These are phyloP conservation scores for Drymodes brunneopygia DNA, from an alignment of 2,113 vertebrate genomes.

Conservation along the genomic window DNA sequence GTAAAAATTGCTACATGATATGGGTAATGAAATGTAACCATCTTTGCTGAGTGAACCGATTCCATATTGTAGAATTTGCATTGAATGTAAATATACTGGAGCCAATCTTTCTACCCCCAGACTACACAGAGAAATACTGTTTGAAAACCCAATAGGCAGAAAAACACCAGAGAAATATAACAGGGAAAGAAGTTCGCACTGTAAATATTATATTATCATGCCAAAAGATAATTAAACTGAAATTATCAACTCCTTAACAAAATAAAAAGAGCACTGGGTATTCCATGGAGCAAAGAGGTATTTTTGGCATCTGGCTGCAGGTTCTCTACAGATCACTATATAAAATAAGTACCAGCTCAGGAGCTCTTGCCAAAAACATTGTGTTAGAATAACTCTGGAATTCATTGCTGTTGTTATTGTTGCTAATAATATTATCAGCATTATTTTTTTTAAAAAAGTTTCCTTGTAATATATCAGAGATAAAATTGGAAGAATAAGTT, in stretches of 20 bases:
- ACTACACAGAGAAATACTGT: neutral
- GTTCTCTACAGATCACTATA: neutral
- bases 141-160: neutral
- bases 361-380: constrained; percentile 6
- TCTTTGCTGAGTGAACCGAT: neutral
- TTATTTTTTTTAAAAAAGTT: neutral
- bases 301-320: constrained; percentile 3
- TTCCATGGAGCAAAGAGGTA: constrained; percentile 5
- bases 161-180: constrained; percentile 13
- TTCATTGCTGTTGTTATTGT: neutral
- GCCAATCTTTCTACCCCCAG: neutral
- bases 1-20: constrained; percentile 2
- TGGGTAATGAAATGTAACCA: neutral
- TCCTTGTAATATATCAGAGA: neutral
- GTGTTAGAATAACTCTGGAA: neutral
- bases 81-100: neutral
- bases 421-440: neutral
- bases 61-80: neutral
- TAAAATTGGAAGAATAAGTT: neutral
- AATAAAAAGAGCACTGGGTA: constrained; percentile 14
- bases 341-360: neutral
- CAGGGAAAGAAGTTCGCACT: neutral
- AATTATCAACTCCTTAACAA: neutral
- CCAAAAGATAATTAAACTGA: constrained; percentile 38
- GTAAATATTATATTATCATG: neutral